Conservation (phyloP, 2,888 invertebrate genomes). For the Hemaris fuciformis region DNA sequence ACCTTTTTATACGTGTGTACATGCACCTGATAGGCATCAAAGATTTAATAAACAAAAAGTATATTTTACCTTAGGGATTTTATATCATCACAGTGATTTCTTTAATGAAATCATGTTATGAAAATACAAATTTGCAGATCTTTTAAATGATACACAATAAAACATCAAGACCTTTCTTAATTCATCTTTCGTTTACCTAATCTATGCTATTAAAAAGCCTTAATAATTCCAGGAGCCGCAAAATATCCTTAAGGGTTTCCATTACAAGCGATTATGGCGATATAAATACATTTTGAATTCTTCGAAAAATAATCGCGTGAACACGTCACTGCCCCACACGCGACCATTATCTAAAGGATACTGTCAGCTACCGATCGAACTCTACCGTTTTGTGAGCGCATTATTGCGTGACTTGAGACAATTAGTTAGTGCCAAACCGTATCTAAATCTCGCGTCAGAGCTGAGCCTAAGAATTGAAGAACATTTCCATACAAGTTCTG, state of each 20-base stretch:
- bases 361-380: constrained; percentile 50
- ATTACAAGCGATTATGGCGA: background rate
- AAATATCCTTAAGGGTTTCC: background rate
- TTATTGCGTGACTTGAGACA: constrained; percentile 53
- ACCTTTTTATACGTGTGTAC: background rate
- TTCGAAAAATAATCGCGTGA: background rate
- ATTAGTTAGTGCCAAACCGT: constrained; percentile 40
- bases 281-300: background rate
- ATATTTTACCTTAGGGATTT: no score
- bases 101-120: no score
- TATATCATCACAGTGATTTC: no score
- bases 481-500: constrained; percentile 6
- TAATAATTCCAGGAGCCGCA: background rate
- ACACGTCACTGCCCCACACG: constrained; percentile 36
- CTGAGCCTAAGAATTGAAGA: background rate
- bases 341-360: constrained; percentile 41
- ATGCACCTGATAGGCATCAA: background rate
- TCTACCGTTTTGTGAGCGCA: constrained; percentile 48
- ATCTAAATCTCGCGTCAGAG: constrained; percentile 24
- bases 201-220: background rate
- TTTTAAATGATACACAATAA: no score
- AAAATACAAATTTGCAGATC: no score
- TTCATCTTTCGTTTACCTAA: background rate
- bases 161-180: no score
- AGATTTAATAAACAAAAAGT: no score